These are phyloP conservation scores for Pseudomyrmex concolor DNA, from an alignment of 1,140 invertebrate species.

Conservation along the genomic window DNA sequence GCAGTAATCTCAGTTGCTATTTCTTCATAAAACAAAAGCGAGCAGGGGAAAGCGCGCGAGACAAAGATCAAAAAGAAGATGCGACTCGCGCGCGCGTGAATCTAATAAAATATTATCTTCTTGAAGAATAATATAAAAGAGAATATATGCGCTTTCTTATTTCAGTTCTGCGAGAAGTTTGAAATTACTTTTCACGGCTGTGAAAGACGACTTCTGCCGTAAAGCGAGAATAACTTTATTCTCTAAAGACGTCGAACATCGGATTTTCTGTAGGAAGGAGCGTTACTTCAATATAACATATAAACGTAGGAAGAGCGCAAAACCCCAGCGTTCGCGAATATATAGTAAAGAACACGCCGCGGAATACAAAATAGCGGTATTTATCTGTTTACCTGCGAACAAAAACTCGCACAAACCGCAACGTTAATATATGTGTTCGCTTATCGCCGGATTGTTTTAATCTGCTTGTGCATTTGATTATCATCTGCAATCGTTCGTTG, in stretches of 20 bases:
- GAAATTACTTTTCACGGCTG: slow-evolving; percentile 51
- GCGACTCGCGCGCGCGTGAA: not conserved
- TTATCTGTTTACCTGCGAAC: too few relatives aligned
- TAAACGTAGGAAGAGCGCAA: too few relatives aligned
- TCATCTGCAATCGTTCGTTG: too few relatives aligned
- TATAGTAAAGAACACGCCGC: not conserved
- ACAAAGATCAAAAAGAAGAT: not conserved
- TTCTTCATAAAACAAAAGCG: not conserved
- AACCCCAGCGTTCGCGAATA: not conserved
- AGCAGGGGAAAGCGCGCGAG: not conserved
- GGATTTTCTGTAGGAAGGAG: slow-evolving; percentile 31
- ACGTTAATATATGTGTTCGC: too few relatives aligned
- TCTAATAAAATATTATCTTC: slow-evolving; percentile 56
- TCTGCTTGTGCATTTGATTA: too few relatives aligned
- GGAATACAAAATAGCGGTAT: too few relatives aligned
- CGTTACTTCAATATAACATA: slow-evolving; percentile 9
- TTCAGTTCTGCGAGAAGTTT: slow-evolving; percentile 49
- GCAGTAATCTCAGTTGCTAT: slow-evolving; percentile 2
- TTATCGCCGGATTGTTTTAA: too few relatives aligned
- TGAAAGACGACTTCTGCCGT: slow-evolving; percentile 40
- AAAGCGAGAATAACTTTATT: slow-evolving; percentile 47
- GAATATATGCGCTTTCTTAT: slow-evolving; percentile 26
- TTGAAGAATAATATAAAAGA: slow-evolving; percentile 45
- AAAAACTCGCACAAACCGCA: too few relatives aligned
- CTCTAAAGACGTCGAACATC: slow-evolving; percentile 25